Evolutionary conservation across 1,140 invertebrate genomes (phyloP), one percentile per base, ranked within the genome.

Genomic region (Drosophila bipectinata): DNA sequence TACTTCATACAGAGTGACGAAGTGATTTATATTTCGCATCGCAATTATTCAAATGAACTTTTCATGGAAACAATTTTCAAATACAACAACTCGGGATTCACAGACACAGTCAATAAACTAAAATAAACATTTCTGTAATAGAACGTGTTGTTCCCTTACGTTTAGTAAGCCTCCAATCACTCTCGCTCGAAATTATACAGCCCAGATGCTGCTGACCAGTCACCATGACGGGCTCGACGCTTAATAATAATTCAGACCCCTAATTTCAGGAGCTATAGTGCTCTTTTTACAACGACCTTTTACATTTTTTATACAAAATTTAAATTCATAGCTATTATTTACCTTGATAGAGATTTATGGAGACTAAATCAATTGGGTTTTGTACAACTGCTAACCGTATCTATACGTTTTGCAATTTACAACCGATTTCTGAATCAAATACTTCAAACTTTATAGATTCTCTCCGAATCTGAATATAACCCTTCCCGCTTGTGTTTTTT

Each of bases 31-130:
- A 66, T 52, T 67, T 52, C 10, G 34, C 21, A 45, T 53, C 8
- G 60, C 44, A 67, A 67, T 67, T 53, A 67, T 64, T 64, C 47
- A 64, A 67, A 64, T 39, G 32, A n/a, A 44, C 15, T 24, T 26
- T 41, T n/a, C 30, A 41, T 14, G 37, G 39, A 14, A 26, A 30
- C 9, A 24, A 28, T 26, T 49, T 9, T 32, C 51, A 66, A 44
- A 28, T 34, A 39, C 14, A 61, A 12, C 34, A 30, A 37, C 5
- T 37, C 18, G 44, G 15, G 24, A 62, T 4, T n/a, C 37, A 24
- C 14, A 14, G 39, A 8, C 7, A 9, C 32, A 34, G 8, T 3
- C 8, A 45, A 26, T 18, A 21, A 62, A 55, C 51, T 1, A 10
- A 10, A 45, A 26, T 18, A 30, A 62, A 62, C 59, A 56, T 28